Percentiles rank a stretch among this genome's conserved stretches.
Conservation (phyloP, 2,113 vertebrate genomes). For the Petrocephalus zakoni region DNA sequence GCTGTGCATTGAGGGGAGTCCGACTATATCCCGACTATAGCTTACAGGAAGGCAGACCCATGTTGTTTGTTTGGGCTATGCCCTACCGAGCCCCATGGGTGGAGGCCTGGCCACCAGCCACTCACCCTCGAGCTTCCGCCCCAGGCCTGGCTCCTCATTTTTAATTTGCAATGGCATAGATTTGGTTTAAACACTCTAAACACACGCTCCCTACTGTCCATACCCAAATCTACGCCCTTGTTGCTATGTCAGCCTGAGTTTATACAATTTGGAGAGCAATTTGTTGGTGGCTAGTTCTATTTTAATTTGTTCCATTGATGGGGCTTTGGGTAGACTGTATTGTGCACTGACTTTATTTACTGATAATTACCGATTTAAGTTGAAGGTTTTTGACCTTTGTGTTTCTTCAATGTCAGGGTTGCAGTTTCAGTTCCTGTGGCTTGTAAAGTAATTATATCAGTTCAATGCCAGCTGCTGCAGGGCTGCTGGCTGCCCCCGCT, state of each 20-base stretch:
- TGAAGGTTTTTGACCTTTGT: not conserved
- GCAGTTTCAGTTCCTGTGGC: not conserved
- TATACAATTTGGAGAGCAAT: not conserved
- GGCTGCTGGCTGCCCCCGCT: not conserved
- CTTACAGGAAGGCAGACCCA: too few relatives aligned
- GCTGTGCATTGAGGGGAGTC: too few relatives aligned
- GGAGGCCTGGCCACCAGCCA: too few relatives aligned
- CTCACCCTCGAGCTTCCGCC: too few relatives aligned
- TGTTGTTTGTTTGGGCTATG: too few relatives aligned
- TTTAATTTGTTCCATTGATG: not conserved
- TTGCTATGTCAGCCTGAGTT: not conserved
- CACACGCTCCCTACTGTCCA: not conserved
- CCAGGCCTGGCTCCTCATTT: too few relatives aligned
- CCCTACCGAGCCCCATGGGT: too few relatives aligned
- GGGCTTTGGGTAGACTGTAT: not conserved
- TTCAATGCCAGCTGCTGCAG: not conserved
- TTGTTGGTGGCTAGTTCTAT: not conserved
- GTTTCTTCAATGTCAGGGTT: not conserved
- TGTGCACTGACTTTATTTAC: not conserved
- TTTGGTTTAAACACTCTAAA: not conserved
- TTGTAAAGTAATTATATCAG: not conserved
- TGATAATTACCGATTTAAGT: not conserved
- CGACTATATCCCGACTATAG: too few relatives aligned
- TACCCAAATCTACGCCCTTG: too few relatives aligned
- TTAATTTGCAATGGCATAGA: not conserved